Conservation (phyloP, 1,140 invertebrate genomes). For the Lucilia cuprina region DNA sequence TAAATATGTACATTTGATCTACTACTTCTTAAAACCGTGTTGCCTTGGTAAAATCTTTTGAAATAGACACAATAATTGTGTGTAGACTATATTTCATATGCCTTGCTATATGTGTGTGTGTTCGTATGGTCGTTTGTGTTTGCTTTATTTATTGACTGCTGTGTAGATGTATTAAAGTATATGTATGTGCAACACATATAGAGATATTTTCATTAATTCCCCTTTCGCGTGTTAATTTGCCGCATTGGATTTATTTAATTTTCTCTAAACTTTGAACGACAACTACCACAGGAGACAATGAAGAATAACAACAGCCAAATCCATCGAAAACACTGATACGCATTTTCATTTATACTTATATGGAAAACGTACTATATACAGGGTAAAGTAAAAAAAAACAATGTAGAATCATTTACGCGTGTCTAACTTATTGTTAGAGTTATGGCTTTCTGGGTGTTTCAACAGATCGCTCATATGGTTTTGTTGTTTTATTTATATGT, state of each 20-base stretch:
- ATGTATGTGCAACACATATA: background rate
- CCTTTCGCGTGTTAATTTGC: conserved; percentile 27
- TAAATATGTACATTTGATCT: too few relatives aligned
- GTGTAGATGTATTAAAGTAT: background rate
- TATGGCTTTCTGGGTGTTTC: background rate
- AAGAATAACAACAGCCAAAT: background rate
- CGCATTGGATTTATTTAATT: conserved; percentile 33
- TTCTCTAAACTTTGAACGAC: conserved; percentile 8
- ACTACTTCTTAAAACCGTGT: background rate
- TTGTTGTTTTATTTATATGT: background rate
- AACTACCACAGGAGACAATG: conserved; percentile 11
- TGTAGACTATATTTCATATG: background rate
- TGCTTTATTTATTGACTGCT: background rate
- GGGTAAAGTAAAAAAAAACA: background rate
- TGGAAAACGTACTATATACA: background rate
- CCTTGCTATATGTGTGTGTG: background rate
- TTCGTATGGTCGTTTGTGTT: background rate
- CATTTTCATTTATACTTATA: too few relatives aligned
- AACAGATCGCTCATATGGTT: background rate
- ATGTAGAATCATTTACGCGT: background rate
- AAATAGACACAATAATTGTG: background rate
- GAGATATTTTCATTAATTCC: conserved; percentile 21
- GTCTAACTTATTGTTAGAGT: background rate
- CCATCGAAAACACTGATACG: background rate
- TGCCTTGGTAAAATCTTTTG: background rate